A percentile compares a stretch with the other conserved stretches of the same genome.
Evolutionary conservation across 1,140 invertebrate genomes (phyloP).

Genomic region (Himalopsyche phryganea): DNA sequence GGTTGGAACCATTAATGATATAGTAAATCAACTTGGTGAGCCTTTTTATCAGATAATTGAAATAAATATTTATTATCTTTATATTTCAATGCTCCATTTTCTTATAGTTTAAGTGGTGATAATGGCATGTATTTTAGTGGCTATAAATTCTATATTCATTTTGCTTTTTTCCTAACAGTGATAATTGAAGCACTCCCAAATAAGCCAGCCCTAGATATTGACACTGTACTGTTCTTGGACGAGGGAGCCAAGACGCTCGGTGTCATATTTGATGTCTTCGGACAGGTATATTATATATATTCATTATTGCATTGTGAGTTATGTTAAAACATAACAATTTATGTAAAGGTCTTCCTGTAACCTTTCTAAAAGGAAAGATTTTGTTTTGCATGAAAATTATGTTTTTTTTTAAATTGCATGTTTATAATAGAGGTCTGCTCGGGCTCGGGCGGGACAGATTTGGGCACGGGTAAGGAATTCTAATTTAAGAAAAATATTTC

Average conservation of each 20-base stretch:
- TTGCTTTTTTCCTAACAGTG: conserved; percentile 53
- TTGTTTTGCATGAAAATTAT: not conserved
- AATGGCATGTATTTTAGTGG: too few species aligned
- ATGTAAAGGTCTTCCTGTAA: not conserved
- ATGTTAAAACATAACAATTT: not conserved
- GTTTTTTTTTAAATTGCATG: too few species aligned
- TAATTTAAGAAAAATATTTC: too few species aligned
- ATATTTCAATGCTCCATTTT: too few species aligned
- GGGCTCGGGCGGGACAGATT: too few species aligned
- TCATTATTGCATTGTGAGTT: too few species aligned
- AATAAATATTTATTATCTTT: too few species aligned
- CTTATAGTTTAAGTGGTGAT: too few species aligned
- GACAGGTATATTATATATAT: conserved; percentile 55
- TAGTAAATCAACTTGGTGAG: conserved; percentile 70
- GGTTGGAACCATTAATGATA: conserved; percentile 68
- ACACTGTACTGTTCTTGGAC: conserved; percentile 78
- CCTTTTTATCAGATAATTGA: too few species aligned
- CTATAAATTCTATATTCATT: too few species aligned
- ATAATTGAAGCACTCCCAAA: conserved; percentile 65
- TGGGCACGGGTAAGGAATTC: too few species aligned
- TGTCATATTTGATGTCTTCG: conserved; percentile 87
- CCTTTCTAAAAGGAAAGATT: not conserved
- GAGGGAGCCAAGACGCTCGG: conserved; percentile 69
- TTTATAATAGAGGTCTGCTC: too few species aligned
- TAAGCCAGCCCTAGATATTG: conserved; percentile 75